These are phyloP conservation scores for Phortica magna DNA, from an alignment of 2,888 invertebrate species.

Conservation along the genomic window DNA sequence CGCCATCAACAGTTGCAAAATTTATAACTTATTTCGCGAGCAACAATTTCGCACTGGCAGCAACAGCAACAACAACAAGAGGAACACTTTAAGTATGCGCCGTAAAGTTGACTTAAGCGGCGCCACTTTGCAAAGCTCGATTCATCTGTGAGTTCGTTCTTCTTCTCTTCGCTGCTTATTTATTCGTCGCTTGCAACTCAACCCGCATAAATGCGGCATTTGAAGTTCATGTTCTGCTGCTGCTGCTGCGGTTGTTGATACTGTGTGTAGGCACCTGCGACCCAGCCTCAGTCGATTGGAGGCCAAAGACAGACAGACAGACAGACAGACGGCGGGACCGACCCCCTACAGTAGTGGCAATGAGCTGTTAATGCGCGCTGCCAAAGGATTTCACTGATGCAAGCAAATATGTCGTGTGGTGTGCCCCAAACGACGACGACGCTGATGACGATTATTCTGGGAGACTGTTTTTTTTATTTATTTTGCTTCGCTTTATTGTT, in stretches of 20 bases:
- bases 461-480: neutral
- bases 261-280: conserved; percentile 9
- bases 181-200: neutral
- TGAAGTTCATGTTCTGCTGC: neutral
- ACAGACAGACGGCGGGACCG: conserved; percentile 34
- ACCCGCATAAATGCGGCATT: neutral
- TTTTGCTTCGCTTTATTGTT: neutral
- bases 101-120: conserved; percentile 51
- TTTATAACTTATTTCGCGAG: conserved; percentile 76
- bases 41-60: conserved; percentile 23
- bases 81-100: conserved; percentile 16
- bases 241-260: neutral
- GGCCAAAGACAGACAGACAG: neutral
- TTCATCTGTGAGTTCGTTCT: neutral
- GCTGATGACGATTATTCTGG: conserved; percentile 8
- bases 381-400: conserved; percentile 64
- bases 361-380: conserved; percentile 75
- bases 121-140: conserved; percentile 56
- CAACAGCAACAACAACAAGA: conserved; percentile 22
- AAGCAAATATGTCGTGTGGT: neutral
- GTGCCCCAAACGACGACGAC: conserved; percentile 1
- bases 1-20: conserved; percentile 77
- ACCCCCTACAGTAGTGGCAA: conserved; percentile 75
- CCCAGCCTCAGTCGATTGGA: neutral
- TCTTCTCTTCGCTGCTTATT: conserved; percentile 31